Conservation (phyloP, 2,113 vertebrate species). For the Agelaius phoeniceus region DNA sequence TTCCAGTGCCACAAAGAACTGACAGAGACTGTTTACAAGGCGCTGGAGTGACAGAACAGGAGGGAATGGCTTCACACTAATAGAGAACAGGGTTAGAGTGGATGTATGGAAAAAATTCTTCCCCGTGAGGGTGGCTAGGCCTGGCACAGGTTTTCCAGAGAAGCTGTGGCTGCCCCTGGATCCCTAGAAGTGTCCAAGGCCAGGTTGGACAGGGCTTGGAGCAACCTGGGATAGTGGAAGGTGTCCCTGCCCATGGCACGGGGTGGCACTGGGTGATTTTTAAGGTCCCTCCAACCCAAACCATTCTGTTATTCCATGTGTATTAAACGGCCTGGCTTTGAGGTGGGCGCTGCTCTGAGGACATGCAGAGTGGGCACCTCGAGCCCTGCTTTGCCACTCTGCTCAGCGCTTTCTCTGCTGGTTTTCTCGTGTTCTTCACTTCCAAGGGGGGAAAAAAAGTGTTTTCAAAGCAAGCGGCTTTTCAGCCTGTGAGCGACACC, state of each 20-base stretch:
- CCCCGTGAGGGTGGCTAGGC: background rate
- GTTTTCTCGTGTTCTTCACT: background rate
- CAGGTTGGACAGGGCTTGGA: rapidly evolving
- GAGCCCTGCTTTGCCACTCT: background rate
- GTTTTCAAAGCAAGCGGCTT: background rate
- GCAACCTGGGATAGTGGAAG: rapidly evolving
- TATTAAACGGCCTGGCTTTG: background rate
- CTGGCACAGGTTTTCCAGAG: background rate
- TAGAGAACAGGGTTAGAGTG: background rate
- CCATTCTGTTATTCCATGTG: background rate
- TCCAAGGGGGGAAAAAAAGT: no score
- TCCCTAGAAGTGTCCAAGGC: background rate
- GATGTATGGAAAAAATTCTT: background rate
- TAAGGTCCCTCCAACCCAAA: background rate
- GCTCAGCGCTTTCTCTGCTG: background rate
- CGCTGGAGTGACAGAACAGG: background rate
- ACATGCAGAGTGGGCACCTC: rapidly evolving
- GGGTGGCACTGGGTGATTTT: background rate
- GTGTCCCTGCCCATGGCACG: background rate
- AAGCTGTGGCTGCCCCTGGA: background rate
- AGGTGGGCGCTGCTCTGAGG: background rate
- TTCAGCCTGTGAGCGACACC: background rate
- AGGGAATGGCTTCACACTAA: background rate
- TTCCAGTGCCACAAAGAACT: background rate
- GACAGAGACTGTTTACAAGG: background rate